Base-by-base conservation (phyloP, 2,113 vertebrate species). In the Scartelaos histophorus region DNA sequence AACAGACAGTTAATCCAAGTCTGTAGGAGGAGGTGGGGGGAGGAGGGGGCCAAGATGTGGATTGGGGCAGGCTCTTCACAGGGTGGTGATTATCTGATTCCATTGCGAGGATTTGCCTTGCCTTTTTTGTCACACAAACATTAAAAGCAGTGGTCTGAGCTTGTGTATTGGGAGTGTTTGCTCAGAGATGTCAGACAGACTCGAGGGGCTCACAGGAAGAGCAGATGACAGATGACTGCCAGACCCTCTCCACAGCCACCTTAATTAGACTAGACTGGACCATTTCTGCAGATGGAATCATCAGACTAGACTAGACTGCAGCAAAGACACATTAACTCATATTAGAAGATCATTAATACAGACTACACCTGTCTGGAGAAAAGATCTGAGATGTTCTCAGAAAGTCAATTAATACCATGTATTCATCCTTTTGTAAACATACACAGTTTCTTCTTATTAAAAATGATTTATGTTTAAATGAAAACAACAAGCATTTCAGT, bases 51-150 rank as follows among this genome's bases (percentile, higher is more conserved):
- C 69, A 72, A 88, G 91, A 96, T 95, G 95, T 96, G 94, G 93
- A 97, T 95, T 97, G 95, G 90, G 92, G 83, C 85, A 90, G 87
- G 91, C 92, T 95, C 94, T 96, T 97, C 95, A 95, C 95, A 94
- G 90, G 91, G 91, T 91, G 89, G 93, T 96, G 94, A 95, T 95
- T 95, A 95, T 94, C 93, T 94, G 90, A 93, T 94, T 93, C 93
- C 91, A 91, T 91, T 94, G 94, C 89, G 74, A 92, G 93, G 94
- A 95, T 94, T 95, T 95, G 92, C 92, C 91, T 89, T 95, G 94
- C 92, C 86, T 88, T 93, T 92, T 91, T 95, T 95, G 94, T 95
- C 94, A 91, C 91, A 94, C 95, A 95, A 96, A 96, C 95, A 94
- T 93, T 93, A 95, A 93, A 94, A 94, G 87, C 86, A 79, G 60